Percentiles rank a stretch among this genome's conserved stretches.
phyloP scores from a whole-genome alignment of 2,113 vertebrate species.

The Phaetusa simplex region DNA sequence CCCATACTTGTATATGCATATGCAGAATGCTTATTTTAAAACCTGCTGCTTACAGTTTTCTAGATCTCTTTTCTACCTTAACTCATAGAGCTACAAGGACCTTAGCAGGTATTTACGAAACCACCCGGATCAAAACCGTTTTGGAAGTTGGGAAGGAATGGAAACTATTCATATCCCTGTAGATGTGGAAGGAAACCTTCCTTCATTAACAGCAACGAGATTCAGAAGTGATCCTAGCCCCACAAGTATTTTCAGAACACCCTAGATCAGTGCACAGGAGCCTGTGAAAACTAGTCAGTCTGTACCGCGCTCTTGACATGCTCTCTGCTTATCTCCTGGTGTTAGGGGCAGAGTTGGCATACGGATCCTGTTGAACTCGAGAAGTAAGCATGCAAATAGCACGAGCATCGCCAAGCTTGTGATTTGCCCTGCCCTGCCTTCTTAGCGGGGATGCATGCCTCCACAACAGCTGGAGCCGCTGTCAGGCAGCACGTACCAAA shows the following conservation, averaged over 20 bases:
- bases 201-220: neutral
- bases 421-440: neutral
- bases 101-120: neutral
- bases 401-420: neutral
- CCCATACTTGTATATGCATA: neutral
- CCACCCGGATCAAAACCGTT: neutral
- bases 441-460: conserved; percentile 15
- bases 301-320: neutral
- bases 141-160: conserved; percentile 60
- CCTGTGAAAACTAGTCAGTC: neutral
- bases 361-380: neutral
- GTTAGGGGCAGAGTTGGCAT: neutral
- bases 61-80: neutral
- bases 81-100: neutral
- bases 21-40: neutral
- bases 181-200: neutral
- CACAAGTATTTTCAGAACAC: neutral
- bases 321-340: neutral
- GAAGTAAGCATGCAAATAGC: conserved; percentile 11
- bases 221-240: neutral
- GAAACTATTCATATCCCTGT: neutral
- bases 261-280: neutral
- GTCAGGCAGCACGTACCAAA: neutral
- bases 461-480: neutral
- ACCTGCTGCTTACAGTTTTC: neutral